These are phyloP conservation scores for Drosophila punjabiensis DNA, from an alignment of 1,140 invertebrate species.

Conservation along the genomic window DNA sequence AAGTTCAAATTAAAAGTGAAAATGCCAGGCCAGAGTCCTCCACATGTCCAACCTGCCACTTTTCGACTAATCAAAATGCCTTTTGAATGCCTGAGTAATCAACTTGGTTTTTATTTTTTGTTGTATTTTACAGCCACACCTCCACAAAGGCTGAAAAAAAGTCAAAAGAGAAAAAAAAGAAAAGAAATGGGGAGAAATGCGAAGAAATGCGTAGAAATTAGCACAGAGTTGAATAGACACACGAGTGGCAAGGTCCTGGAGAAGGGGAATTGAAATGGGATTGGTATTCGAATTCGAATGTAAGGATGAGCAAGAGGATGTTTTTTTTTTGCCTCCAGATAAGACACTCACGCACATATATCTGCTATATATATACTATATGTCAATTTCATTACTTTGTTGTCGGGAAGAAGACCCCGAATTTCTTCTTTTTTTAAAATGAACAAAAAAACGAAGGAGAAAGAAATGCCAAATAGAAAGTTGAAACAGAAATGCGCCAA, in stretches of 20 bases:
- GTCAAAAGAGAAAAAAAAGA: conserved; percentile 25
- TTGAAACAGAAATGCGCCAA: conserved; percentile 76
- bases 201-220: conserved; percentile 73
- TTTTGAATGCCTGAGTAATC: conserved; percentile 78
- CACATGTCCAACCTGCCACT: conserved; percentile 59
- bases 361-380: background rate
- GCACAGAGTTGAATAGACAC: conserved; percentile 79
- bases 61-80: conserved; percentile 78
- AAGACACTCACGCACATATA: conserved; percentile 45
- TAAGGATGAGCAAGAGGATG: conserved; percentile 32
- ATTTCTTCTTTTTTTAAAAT: conserved; percentile 52
- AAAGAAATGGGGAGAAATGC: conserved; percentile 40
- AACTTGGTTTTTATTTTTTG: conserved; percentile 69
- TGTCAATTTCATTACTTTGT: conserved; percentile 80
- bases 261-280: conserved; percentile 21
- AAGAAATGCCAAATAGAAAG: conserved; percentile 48
- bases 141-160: conserved; percentile 5
- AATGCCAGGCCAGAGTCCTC: conserved; percentile 42
- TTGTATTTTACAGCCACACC: conserved; percentile 9
- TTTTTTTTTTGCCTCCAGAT: conserved; percentile 52
- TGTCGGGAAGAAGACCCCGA: conserved; percentile 33
- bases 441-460: conserved; percentile 25
- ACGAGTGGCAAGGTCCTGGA: conserved; percentile 46
- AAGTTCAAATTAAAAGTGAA: conserved; percentile 61
- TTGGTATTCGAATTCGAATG: conserved; percentile 8